Evolutionary conservation across 2,888 invertebrate genomes (phyloP).

Genomic region (Ptychoptera albimana): DNA sequence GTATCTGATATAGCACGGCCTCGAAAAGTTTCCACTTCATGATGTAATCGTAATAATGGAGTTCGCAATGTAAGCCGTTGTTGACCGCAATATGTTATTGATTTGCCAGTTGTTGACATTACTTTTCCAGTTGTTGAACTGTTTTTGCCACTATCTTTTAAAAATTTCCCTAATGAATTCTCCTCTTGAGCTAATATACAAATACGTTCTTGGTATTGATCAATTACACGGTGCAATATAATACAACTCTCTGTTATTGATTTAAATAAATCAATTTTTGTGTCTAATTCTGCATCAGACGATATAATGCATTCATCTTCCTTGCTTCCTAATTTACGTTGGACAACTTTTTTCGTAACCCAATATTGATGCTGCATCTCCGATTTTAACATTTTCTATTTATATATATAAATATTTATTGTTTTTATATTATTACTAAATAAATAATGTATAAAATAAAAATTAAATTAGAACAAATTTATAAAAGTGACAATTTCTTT

Average conservation of each 20-base stretch:
- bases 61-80: constrained; percentile 77
- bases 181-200: constrained; percentile 91
- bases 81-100: constrained; percentile 78
- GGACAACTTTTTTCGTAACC: constrained; percentile 92
- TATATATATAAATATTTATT: too few relatives aligned
- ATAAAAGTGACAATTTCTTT: too few relatives aligned
- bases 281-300: constrained; percentile 91
- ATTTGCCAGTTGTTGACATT: constrained; percentile 70
- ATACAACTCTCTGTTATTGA: constrained; percentile 84
- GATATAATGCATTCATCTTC: constrained; percentile 95
- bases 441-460: too few relatives aligned
- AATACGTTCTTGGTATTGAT: constrained; percentile 84
- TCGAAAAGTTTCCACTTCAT: constrained; percentile 94
- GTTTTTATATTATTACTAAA: too few relatives aligned
- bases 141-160: constrained; percentile 83
- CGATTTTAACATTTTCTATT: constrained; percentile 23
- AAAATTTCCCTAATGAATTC: constrained; percentile 82
- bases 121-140: constrained; percentile 75
- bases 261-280: constrained; percentile 85
- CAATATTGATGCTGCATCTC: constrained; percentile 93
- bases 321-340: constrained; percentile 85
- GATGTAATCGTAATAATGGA: constrained; percentile 76
- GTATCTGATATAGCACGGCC: constrained; percentile 90
- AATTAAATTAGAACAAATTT: too few relatives aligned
- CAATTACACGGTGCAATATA: constrained; percentile 73